Evolutionary conservation across 2,888 invertebrate genomes (phyloP), one percentile per base, ranked within the genome.

Genomic region (Orthonychiurus folsomi): DNA sequence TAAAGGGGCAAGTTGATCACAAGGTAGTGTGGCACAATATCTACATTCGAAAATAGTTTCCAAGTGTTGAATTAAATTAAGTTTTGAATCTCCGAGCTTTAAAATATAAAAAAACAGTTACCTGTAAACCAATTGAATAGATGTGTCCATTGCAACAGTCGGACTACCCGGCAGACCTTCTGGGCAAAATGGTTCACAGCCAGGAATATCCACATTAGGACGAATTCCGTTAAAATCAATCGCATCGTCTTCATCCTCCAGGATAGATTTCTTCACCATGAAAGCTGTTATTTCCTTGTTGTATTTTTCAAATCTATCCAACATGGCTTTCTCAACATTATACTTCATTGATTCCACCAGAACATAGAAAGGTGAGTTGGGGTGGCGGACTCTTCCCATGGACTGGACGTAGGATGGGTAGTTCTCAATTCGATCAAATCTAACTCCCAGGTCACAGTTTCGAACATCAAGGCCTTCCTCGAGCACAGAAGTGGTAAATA

Each of bases 391-490:
- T 61, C 95, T 82, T 72, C 91, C 93, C 82, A 93, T 92, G 65
- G 91, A 88, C 77, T 93, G 93, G 52, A 93, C 83, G 75, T 93
- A 95, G 0, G 89, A 86, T 57, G 89, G 81, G 72, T 88, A 88
- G 72, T 88, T 86, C 59, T 79, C 75, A 0, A 88, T 82, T 1
- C 78, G 75, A 75, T 91, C 89, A 75, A 86, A 89, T 59, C 86
- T 82, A 23, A 93, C 74, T 0, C 94, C 87, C 52, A 89, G 78
- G 65, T 87, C 85, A 75, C 95, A 96, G 27, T 83, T 82, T 1
- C 86, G 87, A 27, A 94, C 82, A 77, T 94, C 93, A 9, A 93
- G 83, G 0, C 93, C 93, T 78, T 94, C 94, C 76, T 94, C 94
- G 27, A 94, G 79, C 0, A 94, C 88, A 75, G 86, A 86, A 0